Base-by-base conservation (phyloP, 2,113 vertebrate species). In the Cathartes aura region DNA sequence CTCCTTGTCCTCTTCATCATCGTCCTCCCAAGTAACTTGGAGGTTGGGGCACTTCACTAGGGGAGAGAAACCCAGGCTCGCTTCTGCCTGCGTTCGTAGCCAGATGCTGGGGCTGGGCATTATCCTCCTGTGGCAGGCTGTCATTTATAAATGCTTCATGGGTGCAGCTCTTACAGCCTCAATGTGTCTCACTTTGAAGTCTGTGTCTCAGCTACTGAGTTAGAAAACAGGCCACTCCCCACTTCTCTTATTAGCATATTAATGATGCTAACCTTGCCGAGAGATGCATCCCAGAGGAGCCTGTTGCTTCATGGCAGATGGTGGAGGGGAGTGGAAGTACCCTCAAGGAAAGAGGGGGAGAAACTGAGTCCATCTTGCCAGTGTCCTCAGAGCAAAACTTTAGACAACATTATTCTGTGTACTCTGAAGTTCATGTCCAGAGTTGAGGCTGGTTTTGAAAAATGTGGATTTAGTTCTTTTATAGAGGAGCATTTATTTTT, bases 401-500 rank as follows among this genome's bases (percentile, higher is more conserved):
- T 1, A 9, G 40, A 13, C 17, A 32, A 4, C 8, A 11, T 40
- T 36, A 16, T n/a, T 29, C 48, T 26, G 2, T 70, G 45, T 50
- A 15, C 40, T 52, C 53, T 24, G 32, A 82, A 66, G 74, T 75
- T 63, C 55, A 7, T 6, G 34, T 53, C 66, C 62, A 82, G 42
- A 80, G 40, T 6, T 16, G 66, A 85, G 32, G 34, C 55, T 58
- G 17, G 21, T 40, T 76, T 80, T 75, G 71, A 88, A 80, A 90
- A 90, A 88, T 38, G 45, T 48, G 85, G 17, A 24, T 86, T 64
- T 68, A 62, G 53, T n/a, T 96, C 20, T 90, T 79, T 70, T 73
- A 48, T 7, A 34, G 71, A 87, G 53, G 19, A 60, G 11, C 50
- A 30, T 86, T 90, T 80, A 72, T 93, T 95, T 92, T 90, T 83